Evolutionary conservation across 2,797 vertebrate genomes (phyloP), one percentile per base, ranked within the genome.

Genomic region (Calcarius lapponicus): DNA sequence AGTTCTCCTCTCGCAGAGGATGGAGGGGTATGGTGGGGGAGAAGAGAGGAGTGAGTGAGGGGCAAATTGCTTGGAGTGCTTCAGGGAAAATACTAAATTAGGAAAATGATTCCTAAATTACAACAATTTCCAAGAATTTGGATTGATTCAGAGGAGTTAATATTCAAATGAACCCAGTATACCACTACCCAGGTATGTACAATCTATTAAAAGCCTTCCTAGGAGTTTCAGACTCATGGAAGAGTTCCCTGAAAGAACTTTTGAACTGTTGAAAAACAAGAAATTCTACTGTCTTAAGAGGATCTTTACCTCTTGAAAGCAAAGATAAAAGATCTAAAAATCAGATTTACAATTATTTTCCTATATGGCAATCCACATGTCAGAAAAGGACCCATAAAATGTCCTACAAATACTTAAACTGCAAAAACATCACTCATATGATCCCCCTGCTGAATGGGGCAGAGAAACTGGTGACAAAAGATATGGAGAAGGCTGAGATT

Each of bases 401-500:
- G 5, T 54, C 66, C 4, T 54, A 57, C 18, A 76, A 38, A 47
- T 42, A n/a, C 20, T 47, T 80, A 67, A 69, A 53, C 2, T 40
- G 26, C 50, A 60, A 72, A 71, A 83, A 40, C 4, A n/a, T 2
- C 10, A 12, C 7, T 26, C 2, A 3, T 29, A 38, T 21, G 24
- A 65, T 13, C 6, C 20, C 66, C 1, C 8, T 75, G 53, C 32
- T 71, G 8, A 79, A 57, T 0, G 0, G 17, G 14, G 3, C 16
- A 36, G 40, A 17, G 22, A 34, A 67, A 48, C 7, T 21, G 6
- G 7, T 53, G 13, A 54, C 29, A 75, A 88, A 66, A 24, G 11
- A 21, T 21, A 31, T 0, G 0, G 32, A 50, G 50, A 64, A 72
- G 13, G 17, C 5, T 38, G 24, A 57, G 28, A 20, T 45, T 71